Conservation (phyloP, 2,113 vertebrate species). For the Halcyon malimbica region DNA sequence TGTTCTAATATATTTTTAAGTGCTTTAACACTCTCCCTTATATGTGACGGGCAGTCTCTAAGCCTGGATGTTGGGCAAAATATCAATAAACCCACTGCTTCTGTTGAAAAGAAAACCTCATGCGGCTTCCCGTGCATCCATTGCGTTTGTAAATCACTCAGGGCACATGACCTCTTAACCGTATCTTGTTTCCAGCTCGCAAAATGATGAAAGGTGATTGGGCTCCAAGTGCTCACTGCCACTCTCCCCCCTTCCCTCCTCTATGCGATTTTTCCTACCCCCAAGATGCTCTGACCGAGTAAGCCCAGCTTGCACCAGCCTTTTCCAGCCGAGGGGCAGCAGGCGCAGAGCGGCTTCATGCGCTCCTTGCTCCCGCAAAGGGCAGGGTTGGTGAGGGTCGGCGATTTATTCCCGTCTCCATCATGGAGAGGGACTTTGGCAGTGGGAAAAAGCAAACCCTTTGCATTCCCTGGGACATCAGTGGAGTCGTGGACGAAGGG, state of each 20-base stretch:
- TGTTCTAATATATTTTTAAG: conserved; percentile 47
- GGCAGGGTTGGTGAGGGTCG: background rate
- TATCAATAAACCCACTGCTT: conserved; percentile 23
- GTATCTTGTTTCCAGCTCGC: conserved; percentile 84
- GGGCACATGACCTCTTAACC: conserved; percentile 73
- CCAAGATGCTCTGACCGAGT: background rate
- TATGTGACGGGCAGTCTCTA: conserved; percentile 19
- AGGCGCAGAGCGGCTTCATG: conserved; percentile 5
- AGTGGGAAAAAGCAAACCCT: conserved; percentile 58
- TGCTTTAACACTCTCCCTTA: background rate
- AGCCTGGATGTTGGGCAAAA: conserved; percentile 48
- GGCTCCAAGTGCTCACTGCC: conserved; percentile 72
- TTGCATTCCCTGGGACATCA: conserved; percentile 69
- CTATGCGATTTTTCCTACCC: background rate
- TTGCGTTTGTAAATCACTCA: conserved; percentile 69
- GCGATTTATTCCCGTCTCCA: conserved; percentile 24
- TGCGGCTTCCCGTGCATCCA: background rate
- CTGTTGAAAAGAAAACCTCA: conserved; percentile 33
- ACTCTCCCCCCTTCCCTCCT: conserved; percentile 67
- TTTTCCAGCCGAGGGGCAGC: conserved; percentile 47
- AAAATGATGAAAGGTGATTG: conserved; percentile 82
- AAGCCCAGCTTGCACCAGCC: background rate
- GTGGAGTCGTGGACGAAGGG: conserved; percentile 39
- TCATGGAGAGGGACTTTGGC: conserved; percentile 74
- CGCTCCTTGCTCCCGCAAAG: background rate